Evolutionary conservation across 2,797 vertebrate species (phyloP).

Genomic region (Florisuga fusca): DNA sequence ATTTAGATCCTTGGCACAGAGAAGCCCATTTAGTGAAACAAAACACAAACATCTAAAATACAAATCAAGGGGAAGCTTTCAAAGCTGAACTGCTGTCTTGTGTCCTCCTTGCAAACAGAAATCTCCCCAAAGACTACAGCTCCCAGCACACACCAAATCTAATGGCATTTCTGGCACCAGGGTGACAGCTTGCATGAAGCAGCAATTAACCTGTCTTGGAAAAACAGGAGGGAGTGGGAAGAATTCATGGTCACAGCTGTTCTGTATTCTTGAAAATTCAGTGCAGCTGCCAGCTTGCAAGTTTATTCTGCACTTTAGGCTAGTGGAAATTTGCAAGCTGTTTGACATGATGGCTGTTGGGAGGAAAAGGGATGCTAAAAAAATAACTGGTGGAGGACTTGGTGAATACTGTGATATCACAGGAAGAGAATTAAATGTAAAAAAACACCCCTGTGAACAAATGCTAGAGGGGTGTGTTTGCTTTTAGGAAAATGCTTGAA

Average conservation of each 20-base stretch:
- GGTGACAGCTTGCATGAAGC: neutral
- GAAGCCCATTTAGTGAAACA: neutral
- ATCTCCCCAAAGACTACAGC: neutral
- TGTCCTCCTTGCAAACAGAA: neutral
- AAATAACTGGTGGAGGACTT: neutral
- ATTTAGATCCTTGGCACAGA: neutral
- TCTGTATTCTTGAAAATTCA: neutral
- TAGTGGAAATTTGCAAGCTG: neutral
- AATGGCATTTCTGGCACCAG: neutral
- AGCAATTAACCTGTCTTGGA: slow-evolving; percentile 25
- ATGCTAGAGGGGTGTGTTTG: neutral
- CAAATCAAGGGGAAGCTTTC: neutral
- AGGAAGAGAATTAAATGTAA: neutral
- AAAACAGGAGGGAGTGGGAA: neutral
- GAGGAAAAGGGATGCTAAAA: neutral
- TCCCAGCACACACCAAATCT: neutral
- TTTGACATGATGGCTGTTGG: neutral
- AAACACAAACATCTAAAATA: neutral
- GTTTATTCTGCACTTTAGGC: neutral
- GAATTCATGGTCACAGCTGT: neutral
- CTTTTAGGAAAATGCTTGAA: neutral
- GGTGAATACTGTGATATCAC: neutral
- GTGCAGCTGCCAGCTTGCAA: neutral
- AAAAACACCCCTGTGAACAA: neutral
- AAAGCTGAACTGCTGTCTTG: accelerated